Conservation (phyloP, 2,888 invertebrate species). For the Anagyrus pseudococci region DNA sequence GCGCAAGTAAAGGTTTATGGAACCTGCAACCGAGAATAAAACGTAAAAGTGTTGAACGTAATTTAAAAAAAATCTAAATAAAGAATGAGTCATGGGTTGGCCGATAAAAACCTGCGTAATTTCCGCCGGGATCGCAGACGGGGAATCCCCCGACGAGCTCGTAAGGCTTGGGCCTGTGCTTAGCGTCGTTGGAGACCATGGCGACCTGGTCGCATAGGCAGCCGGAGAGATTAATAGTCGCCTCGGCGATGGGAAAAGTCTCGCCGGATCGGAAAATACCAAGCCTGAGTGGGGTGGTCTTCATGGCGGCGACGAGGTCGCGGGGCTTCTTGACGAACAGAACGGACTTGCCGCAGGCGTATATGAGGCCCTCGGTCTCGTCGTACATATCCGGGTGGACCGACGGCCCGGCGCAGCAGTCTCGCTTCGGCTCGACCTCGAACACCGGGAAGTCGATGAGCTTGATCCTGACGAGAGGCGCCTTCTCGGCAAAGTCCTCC, state of each 20-base stretch:
- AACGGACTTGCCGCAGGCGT: conserved; percentile 51
- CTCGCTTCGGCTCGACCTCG: conserved; percentile 42
- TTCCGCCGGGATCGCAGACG: conserved; percentile 52
- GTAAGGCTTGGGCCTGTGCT: conserved; percentile 53
- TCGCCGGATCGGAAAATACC: conserved; percentile 54
- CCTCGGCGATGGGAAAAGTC: conserved; percentile 56
- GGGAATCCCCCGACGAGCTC: conserved; percentile 46
- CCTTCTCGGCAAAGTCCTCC: conserved; percentile 41
- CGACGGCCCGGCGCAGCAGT: background rate
- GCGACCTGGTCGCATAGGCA: conserved; percentile 57
- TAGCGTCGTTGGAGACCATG: conserved; percentile 53
- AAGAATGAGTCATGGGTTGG: background rate
- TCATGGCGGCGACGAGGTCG: conserved; percentile 50
- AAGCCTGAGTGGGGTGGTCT: conserved; percentile 47
- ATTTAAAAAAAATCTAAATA: background rate
- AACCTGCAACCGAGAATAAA: conserved; percentile 49
- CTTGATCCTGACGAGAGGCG: conserved; percentile 52
- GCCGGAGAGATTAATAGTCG: conserved; percentile 49
- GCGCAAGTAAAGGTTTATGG: conserved; percentile 48
- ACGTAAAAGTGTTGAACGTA: too few relatives aligned
- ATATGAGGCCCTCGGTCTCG: conserved; percentile 45
- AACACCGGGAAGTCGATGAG: conserved; percentile 56
- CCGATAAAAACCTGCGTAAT: conserved; percentile 46
- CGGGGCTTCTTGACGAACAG: conserved; percentile 54
- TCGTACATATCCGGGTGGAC: conserved; percentile 12